Base-by-base conservation (phyloP, 2,888 invertebrate species). In the Aethes cnicana region DNA sequence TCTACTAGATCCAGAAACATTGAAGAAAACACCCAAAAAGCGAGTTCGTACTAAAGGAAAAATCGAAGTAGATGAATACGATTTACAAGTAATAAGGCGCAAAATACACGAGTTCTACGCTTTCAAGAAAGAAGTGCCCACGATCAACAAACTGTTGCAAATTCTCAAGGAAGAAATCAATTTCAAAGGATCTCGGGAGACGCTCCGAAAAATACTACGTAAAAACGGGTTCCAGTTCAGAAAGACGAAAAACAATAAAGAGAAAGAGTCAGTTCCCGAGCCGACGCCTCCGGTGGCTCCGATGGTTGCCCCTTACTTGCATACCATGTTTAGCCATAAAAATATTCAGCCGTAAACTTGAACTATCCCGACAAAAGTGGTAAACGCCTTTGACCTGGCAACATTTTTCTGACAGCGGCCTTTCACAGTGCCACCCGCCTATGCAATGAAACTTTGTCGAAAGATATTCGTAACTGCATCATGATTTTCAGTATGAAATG, bases 31-130 rank as follows among this genome's bases (percentile, higher is more conserved):
- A 5, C 85, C 86, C 0, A 88, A 87, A 54, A 88, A 86, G 65
- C 72, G 88, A 26, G 79, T 87, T 2, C 62, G 88, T 23, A 87
- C 86, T 1, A 88, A 86, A 66, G 88, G 88, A 11, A 85, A 82
- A 61, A 88, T 88, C 49, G 88, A 88, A 66, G 84, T 88, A 0
- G 87, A 84, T 30, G 87, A 88, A 57, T 87, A 81, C 59, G 87
- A 88, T 54, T 65, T 88, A 18, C 84, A 85, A 72, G 85, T 88
- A 0, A 88, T 88, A 11, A 64, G 85, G 26, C 68, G 86, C 39
- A 87, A 87, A 59, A 86, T 88, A 20, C 87, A 88, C n/a, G 88
- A 88, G 58, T 88, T 88, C 61, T 88, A 88, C 55, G 76, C 88
- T 6, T 88, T 80, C 54, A 88, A 88, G 55, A 88, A 88, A 66